These are phyloP conservation scores for Catagonus wagneri DNA, from an alignment of 2,113 vertebrate species.

Conservation along the genomic window DNA sequence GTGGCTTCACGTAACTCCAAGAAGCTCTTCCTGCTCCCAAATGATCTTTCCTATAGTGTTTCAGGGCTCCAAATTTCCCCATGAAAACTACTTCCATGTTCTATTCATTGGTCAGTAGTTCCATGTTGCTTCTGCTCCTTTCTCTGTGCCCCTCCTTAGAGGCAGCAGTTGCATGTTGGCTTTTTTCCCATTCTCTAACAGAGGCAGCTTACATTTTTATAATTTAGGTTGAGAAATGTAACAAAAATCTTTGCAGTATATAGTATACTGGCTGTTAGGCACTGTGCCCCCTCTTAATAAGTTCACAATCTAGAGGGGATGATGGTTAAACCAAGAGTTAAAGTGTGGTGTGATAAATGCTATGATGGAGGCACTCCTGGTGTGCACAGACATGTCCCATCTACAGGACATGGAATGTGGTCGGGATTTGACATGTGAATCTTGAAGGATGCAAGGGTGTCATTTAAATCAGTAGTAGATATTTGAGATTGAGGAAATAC, in stretches of 20 bases:
- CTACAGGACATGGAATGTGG: not conserved
- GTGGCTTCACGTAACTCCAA: conserved; percentile 2
- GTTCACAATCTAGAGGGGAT: not conserved
- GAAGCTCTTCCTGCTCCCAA: not conserved
- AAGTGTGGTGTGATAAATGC: not conserved
- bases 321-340: not conserved
- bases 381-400: not conserved
- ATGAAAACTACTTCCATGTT: not conserved
- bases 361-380: not conserved
- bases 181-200: not conserved
- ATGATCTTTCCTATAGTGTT: not conserved
- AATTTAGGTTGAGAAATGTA: conserved; percentile 34
- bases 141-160: not conserved
- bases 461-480: not conserved
- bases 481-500: conserved; percentile 14
- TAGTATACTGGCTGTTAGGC: not conserved
- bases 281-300: conserved; percentile 1
- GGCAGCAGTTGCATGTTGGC: not conserved
- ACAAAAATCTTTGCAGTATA: not conserved
- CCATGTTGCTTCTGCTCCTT: not conserved
- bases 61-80: not conserved
- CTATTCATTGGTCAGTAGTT: not conserved
- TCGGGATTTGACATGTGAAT: not conserved
- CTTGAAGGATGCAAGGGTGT: not conserved
- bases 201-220: not conserved